A percentile compares a stretch with the other conserved stretches of the same genome.
Evolutionary conservation across 2,888 invertebrate genomes (phyloP).

Genomic region (Axea sp.): DNA sequence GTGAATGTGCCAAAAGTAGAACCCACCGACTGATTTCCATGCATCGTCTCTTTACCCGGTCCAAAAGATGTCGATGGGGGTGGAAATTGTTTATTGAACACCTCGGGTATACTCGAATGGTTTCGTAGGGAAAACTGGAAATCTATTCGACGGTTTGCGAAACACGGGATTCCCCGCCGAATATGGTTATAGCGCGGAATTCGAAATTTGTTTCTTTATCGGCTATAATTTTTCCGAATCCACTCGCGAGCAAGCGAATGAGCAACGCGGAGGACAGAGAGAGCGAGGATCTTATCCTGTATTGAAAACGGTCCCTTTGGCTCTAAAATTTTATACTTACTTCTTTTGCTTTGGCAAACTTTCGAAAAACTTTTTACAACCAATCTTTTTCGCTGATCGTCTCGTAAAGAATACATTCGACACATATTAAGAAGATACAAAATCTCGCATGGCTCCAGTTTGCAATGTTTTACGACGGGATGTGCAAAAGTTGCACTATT

Average conservation of each 20-base stretch:
- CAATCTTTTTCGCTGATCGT: conserved; percentile 57
- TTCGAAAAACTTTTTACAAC: conserved; percentile 64
- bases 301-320: conserved; percentile 69
- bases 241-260: conserved; percentile 72
- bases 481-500: conserved; percentile 6
- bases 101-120: conserved; percentile 68
- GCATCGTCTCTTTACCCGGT: conserved; percentile 63
- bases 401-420: conserved; percentile 62
- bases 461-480: conserved; percentile 9
- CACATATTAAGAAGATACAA: conserved; percentile 57
- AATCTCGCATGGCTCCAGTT: conserved; percentile 14
- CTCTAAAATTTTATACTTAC: conserved; percentile 76
- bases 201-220: conserved; percentile 78
- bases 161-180: conserved; percentile 65
- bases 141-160: conserved; percentile 61
- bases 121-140: conserved; percentile 57
- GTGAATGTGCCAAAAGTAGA: conserved; percentile 1
- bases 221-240: conserved; percentile 77
- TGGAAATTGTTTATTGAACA: conserved; percentile 71
- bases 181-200: conserved; percentile 77
- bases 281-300: conserved; percentile 59
- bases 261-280: conserved; percentile 30
- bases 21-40: conserved; percentile 40
- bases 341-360: conserved; percentile 56
- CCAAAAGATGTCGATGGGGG: conserved; percentile 63